phyloP scores from a whole-genome alignment of 2,888 invertebrate genomes.

The Chironomus tentans region DNA sequence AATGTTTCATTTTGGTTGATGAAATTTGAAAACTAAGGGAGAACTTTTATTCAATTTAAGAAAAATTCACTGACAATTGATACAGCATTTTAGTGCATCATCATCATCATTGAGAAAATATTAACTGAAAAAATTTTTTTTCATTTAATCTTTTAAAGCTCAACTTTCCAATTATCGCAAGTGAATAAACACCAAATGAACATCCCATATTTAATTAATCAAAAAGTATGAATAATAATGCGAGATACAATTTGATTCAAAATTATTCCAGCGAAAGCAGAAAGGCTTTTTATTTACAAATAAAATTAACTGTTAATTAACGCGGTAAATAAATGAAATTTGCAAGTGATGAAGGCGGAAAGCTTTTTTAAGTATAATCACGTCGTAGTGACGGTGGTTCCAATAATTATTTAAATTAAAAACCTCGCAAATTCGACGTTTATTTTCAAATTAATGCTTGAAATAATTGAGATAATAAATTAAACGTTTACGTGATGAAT shows the following conservation, averaged over 20 bases:
- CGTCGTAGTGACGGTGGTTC: background rate
- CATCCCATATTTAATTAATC: background rate
- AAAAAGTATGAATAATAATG: background rate
- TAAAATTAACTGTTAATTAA: background rate
- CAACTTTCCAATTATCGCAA: background rate
- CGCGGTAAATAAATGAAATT: background rate
- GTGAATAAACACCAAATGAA: background rate
- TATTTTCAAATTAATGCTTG: background rate
- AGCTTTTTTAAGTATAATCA: too few species aligned
- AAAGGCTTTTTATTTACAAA: background rate
- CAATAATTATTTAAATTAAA: background rate
- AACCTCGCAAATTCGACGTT: background rate
- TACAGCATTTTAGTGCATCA: too few species aligned
- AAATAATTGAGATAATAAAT: too few species aligned
- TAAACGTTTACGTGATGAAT: too few species aligned
- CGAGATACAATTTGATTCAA: background rate
- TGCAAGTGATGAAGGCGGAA: too few species aligned
- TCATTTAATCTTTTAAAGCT: too few species aligned
- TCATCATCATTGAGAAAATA: too few species aligned
- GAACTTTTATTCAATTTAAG: too few species aligned
- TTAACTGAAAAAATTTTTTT: too few species aligned
- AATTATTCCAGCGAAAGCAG: background rate
- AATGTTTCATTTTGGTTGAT: too few species aligned
- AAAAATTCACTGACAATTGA: too few species aligned
- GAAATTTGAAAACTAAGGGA: too few species aligned